Conservation (phyloP, 30 jellyfish, hydroid and myxozoan species). For the Cassiopea andromeda region DNA sequence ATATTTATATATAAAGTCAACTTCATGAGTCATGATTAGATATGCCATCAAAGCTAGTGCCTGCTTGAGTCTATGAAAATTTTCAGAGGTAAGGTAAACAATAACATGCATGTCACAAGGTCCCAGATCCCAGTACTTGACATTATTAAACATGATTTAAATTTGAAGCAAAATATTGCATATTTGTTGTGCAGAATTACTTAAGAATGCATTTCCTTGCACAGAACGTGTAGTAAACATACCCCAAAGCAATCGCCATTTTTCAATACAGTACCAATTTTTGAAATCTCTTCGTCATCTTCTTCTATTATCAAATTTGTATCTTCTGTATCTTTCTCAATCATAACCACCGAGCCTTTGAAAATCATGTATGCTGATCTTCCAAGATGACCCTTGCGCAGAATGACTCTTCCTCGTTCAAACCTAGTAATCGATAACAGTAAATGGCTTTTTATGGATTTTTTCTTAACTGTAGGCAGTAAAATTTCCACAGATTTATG, state of each 20-base stretch:
- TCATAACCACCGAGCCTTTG: slow-evolving; percentile 69
- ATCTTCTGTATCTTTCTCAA: slow-evolving; percentile 51
- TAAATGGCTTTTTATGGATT: neutral
- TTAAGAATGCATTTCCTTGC: too few species aligned
- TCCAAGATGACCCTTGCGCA: slow-evolving; percentile 78
- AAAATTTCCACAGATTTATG: too few species aligned
- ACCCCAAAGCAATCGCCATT: slow-evolving; percentile 85
- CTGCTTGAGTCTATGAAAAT: too few species aligned
- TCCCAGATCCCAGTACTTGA: too few species aligned
- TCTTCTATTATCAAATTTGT: slow-evolving; percentile 20
- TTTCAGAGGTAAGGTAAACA: too few species aligned
- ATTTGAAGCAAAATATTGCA: too few species aligned
- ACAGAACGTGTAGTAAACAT: neutral
- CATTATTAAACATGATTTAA: too few species aligned
- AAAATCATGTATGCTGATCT: slow-evolving; percentile 45
- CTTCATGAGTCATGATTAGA: too few species aligned
- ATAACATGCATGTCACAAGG: too few species aligned
- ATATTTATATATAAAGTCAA: too few species aligned
- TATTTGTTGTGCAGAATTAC: too few species aligned
- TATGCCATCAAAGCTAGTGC: too few species aligned
- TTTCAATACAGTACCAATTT: slow-evolving; percentile 27
- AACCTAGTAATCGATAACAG: slow-evolving; percentile 19
- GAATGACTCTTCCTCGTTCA: slow-evolving; percentile 71
- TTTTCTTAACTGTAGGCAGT: neutral
- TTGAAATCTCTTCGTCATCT: neutral